A percentile compares a stretch with the other conserved stretches of the same genome.
phyloP scores from a whole-genome alignment of 2,113 vertebrate species.

The Menura novaehollandiae region DNA sequence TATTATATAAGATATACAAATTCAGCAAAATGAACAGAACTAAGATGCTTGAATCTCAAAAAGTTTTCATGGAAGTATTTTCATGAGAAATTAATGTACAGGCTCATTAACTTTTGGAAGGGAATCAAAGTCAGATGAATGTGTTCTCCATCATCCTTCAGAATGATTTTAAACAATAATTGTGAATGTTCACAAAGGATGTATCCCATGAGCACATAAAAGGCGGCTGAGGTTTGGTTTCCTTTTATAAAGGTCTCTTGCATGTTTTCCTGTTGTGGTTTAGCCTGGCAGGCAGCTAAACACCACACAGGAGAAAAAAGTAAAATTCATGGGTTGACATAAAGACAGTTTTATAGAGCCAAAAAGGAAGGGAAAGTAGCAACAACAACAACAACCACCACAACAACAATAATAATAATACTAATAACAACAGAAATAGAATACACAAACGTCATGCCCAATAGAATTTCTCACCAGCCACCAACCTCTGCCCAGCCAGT shows the following conservation, averaged over 20 bases:
- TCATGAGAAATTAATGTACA: not conserved
- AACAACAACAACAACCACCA: no score
- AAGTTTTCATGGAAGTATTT: not conserved
- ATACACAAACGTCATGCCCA: not conserved
- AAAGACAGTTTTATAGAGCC: not conserved
- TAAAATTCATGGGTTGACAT: not conserved
- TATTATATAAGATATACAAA: not conserved
- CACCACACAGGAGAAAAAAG: not conserved
- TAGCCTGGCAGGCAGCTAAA: not conserved
- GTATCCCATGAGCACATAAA: not conserved
- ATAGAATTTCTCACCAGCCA: not conserved
- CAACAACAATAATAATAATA: not conserved
- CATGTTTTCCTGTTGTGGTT: not conserved
- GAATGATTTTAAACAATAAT: not conserved
- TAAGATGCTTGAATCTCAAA: not conserved
- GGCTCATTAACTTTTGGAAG: not conserved
- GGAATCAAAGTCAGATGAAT: not conserved
- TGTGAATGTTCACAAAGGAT: not conserved
- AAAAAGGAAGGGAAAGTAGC: not conserved
- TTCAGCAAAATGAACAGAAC: not conserved
- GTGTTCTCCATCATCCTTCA: not conserved
- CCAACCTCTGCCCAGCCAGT: rapidly evolving
- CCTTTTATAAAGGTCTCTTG: not conserved
- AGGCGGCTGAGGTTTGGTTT: not conserved
- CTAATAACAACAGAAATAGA: not conserved